Conservation (phyloP, 2,888 invertebrate genomes). For the Hofmannophila pseudospretella region DNA sequence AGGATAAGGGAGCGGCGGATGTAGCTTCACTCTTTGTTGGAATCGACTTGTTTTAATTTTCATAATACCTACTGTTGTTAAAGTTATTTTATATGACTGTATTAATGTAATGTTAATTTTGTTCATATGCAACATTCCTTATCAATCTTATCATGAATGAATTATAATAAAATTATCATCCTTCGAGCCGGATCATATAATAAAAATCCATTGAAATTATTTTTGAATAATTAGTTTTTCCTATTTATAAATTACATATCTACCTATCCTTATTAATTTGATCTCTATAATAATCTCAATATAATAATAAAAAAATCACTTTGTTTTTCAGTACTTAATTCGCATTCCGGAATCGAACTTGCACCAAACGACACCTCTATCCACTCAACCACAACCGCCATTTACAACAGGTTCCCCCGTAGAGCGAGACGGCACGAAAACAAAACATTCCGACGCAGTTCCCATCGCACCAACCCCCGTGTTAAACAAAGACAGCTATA, state of each 20-base stretch:
- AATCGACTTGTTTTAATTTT: neutral
- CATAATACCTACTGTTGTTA: neutral
- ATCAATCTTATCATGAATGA: too few relatives aligned
- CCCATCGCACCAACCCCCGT: constrained; percentile 41
- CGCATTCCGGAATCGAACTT: constrained; percentile 40
- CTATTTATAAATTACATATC: too few relatives aligned
- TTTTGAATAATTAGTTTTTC: too few relatives aligned
- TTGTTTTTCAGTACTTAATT: too few relatives aligned
- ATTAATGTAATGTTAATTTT: neutral
- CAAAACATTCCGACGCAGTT: constrained; percentile 75
- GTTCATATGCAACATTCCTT: too few relatives aligned
- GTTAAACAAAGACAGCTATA: constrained; percentile 40
- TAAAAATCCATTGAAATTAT: too few relatives aligned
- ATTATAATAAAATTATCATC: too few relatives aligned
- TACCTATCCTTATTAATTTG: neutral
- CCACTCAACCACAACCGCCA: constrained; percentile 36
- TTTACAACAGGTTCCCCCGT: constrained; percentile 58
- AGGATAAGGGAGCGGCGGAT: constrained; percentile 49
- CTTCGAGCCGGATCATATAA: too few relatives aligned
- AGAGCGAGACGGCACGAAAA: constrained; percentile 69
- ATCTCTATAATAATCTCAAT: neutral
- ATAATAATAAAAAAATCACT: too few relatives aligned
- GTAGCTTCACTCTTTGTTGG: constrained; percentile 53
- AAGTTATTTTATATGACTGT: neutral
- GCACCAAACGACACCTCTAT: constrained; percentile 20